phyloP scores from a whole-genome alignment of 1,140 invertebrate genomes.

The Pectinophora gossypiella region DNA sequence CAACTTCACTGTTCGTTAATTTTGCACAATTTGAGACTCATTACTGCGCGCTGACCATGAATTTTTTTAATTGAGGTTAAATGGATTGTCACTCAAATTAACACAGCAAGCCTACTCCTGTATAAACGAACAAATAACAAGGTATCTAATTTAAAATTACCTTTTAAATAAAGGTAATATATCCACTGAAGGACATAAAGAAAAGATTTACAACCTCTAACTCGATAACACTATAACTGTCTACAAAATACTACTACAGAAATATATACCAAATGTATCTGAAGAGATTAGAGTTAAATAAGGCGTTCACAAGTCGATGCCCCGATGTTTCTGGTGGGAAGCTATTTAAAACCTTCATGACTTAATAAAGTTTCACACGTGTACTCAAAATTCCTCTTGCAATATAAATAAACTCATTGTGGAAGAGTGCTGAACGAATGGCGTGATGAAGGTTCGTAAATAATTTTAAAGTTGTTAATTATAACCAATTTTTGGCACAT shows the following conservation, averaged over 20 bases:
- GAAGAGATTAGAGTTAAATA: slow-evolving; percentile 2
- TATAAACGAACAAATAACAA: not conserved
- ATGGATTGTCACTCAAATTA: slow-evolving; percentile 49
- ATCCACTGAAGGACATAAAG: not conserved
- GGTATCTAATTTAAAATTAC: not conserved
- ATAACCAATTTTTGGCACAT: too few relatives aligned
- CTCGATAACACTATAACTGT: not conserved
- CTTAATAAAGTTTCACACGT: slow-evolving; percentile 2
- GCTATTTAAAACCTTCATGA: slow-evolving; percentile 4
- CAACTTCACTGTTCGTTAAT: not conserved
- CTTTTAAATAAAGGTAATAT: too few relatives aligned
- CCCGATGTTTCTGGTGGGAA: slow-evolving; percentile 1
- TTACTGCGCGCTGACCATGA: slow-evolving; percentile 31
- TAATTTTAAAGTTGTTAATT: too few relatives aligned
- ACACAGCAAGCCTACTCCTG: slow-evolving; percentile 5
- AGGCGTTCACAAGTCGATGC: slow-evolving; percentile 1
- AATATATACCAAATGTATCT: not conserved
- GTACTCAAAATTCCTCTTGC: not conserved
- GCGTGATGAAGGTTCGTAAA: too few relatives aligned
- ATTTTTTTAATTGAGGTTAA: slow-evolving; percentile 63
- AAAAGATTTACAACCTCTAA: not conserved
- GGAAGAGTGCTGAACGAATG: not conserved
- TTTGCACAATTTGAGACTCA: slow-evolving; percentile 14
- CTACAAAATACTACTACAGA: not conserved
- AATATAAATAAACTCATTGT: not conserved